Evolutionary conservation across 2,113 vertebrate species (phyloP), one percentile per base, ranked within the genome.

Genomic region (Heliornis fulica): DNA sequence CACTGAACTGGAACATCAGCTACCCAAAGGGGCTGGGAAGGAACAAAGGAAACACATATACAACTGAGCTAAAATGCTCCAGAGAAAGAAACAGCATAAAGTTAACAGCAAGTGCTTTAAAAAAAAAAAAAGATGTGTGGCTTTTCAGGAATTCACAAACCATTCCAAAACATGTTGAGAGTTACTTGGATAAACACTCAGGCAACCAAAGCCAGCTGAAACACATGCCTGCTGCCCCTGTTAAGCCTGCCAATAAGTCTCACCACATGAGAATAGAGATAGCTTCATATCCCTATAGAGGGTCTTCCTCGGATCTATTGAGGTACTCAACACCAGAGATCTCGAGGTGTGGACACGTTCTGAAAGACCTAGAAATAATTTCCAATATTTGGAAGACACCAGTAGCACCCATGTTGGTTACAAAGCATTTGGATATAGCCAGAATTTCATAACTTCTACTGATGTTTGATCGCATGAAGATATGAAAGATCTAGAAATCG

Each of bases 331-430:
- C 15, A 75, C n/a, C 7, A 61, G 32, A 82, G 25, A 9, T 56
- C 66, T 56, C 54, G 56, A 18, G 38, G 29, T 5, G 5, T 4
- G 11, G 23, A 43, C 16, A 21, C 2, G 0, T 26, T 50, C 31
- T 50, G 40, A 90, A 36, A 48, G 53, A 48, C 6, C 2, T 40
- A 65, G 45, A 57, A 89, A 53, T 9, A 16, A 70, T 34, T 53
- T 57, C 60, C 83, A 29, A 22, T 20, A 31, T 48, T 63, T 13
- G 61, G 53, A 81, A 64, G 31, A 13, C 59, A 68, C 38, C 32
- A 63, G 50, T 7, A 60, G 10, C 0, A 0, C 13, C 11, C 14
- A 34, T 16, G 36, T 36, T 2, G 5, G 25, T 84, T 46, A 15
- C 64, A 34, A 29, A 72, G 50, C 0, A 3, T 4, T 50, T 18